A percentile compares a stretch with the other conserved stretches of the same genome.
phyloP scores from a whole-genome alignment of 2,113 vertebrate species.

The zebrafish (Danio rerio) region DNA sequence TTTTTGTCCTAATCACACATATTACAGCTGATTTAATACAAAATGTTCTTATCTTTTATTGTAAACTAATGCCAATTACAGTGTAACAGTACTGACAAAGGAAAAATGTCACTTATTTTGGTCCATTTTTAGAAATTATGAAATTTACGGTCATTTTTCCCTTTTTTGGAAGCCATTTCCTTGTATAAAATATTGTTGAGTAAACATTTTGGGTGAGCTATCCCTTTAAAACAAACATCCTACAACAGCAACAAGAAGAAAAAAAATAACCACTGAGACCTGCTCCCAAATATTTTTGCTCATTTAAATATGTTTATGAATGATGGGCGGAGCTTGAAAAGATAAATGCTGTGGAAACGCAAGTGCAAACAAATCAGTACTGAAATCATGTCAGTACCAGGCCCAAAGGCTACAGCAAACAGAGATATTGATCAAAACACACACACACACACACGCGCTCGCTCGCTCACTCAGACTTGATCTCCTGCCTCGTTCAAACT shows the following conservation, averaged over 20 bases:
- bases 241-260: too few relatives aligned
- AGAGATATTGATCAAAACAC: constrained; percentile 1
- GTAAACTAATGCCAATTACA: too few relatives aligned
- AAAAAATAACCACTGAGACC: not conserved
- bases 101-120: too few relatives aligned
- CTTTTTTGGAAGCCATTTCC: too few relatives aligned
- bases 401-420: not conserved
- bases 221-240: not conserved
- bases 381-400: constrained; percentile 1
- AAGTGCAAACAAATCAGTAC: constrained; percentile 23
- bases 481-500: constrained; percentile 16
- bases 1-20: too few relatives aligned
- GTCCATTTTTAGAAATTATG: too few relatives aligned
- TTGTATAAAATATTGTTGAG: too few relatives aligned
- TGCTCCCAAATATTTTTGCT: not conserved
- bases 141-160: too few relatives aligned
- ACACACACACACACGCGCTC: not conserved
- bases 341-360: not conserved
- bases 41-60: too few relatives aligned
- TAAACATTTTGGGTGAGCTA: too few relatives aligned
- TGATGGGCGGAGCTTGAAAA: not conserved
- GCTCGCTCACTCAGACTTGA: not conserved
- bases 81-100: too few relatives aligned
- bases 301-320: not conserved
- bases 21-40: too few relatives aligned